Evolutionary conservation across 1,140 invertebrate genomes (phyloP).

Genomic region (Antheraea pernyi): DNA sequence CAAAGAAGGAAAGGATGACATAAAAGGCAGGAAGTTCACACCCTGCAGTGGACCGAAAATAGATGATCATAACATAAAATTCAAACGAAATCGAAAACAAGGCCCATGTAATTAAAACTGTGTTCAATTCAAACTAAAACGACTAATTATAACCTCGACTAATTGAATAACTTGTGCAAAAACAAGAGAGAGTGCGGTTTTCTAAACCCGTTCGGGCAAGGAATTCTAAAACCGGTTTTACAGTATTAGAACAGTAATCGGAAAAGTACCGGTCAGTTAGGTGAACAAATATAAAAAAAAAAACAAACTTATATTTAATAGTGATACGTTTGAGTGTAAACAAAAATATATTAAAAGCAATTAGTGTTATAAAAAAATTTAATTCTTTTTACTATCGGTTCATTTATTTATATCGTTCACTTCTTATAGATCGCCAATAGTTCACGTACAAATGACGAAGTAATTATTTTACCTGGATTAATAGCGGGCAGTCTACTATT

Average conservation of each 20-base stretch:
- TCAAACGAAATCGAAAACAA: neutral
- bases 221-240: constrained; percentile 21
- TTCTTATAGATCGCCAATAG: no score
- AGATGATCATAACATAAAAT: neutral
- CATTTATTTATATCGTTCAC: no score
- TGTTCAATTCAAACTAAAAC: neutral
- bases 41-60: no score
- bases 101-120: neutral
- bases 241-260: neutral
- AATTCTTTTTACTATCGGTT: no score
- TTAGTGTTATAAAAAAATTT: no score
- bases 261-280: neutral
- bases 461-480: no score
- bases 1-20: no score
- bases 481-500: no score
- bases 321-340: no score
- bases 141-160: neutral
- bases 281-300: neutral
- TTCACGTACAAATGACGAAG: no score
- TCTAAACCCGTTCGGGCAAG: constrained; percentile 16
- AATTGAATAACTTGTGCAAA: constrained; percentile 18
- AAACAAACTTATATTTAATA: neutral
- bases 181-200: constrained; percentile 25
- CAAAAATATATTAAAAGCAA: no score
- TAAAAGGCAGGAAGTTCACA: no score